A percentile compares a stretch with the other conserved stretches of the same genome.
These are phyloP conservation scores for Falco concolor DNA, from an alignment of 2,797 vertebrate species.

Conservation along the genomic window DNA sequence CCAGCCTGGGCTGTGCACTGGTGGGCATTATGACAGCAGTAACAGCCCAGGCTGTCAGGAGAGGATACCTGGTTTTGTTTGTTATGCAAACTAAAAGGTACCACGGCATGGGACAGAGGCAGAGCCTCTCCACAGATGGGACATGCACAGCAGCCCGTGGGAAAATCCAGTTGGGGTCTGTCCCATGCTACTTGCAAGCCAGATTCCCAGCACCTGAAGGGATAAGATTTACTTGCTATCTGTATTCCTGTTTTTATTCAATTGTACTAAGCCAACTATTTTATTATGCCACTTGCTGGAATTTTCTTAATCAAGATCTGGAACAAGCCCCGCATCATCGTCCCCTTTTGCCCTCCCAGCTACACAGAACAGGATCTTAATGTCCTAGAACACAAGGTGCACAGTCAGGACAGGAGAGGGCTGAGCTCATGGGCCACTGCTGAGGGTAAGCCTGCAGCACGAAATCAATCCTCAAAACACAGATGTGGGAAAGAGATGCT, in stretches of 20 bases:
- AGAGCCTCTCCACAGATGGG: neutral
- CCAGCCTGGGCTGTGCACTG: neutral
- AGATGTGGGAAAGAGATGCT: neutral
- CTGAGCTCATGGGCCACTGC: neutral
- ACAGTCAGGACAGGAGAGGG: neutral
- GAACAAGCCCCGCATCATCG: neutral
- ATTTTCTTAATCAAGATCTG: neutral
- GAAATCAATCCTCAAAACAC: neutral
- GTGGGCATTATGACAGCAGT: neutral
- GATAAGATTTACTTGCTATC: neutral
- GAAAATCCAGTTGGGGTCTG: neutral
- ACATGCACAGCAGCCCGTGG: neutral
- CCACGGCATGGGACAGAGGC: neutral
- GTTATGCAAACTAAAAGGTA: neutral
- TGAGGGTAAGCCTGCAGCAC: neutral
- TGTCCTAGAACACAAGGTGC: neutral
- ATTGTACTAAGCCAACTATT: neutral
- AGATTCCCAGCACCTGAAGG: neutral
- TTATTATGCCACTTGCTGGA: neutral
- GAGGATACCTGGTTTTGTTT: neutral
- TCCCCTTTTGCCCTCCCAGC: neutral
- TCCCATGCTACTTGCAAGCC: neutral
- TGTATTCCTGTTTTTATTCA: neutral
- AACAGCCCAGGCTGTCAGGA: neutral
- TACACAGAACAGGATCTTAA: neutral